Percentiles rank a stretch among this genome's conserved stretches.
phyloP scores from a whole-genome alignment of 1,140 invertebrate species.

The Drosophila carrolli region DNA sequence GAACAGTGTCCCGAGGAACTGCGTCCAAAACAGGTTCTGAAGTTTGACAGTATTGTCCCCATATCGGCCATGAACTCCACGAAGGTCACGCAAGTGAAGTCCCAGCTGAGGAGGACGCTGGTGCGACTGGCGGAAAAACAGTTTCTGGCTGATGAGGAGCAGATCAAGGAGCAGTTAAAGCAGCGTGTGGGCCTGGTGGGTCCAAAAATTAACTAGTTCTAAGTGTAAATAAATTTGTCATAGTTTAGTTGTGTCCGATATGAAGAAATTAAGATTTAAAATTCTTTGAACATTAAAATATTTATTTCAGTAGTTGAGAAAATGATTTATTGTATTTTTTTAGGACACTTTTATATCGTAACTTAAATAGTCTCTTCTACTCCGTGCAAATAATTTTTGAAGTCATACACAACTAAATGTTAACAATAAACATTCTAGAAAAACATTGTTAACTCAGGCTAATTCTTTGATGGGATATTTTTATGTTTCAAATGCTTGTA shows the following conservation, averaged over 20 bases:
- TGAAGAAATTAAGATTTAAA: not conserved
- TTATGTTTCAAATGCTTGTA: too few species aligned
- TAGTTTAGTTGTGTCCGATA: not conserved
- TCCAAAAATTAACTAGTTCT: constrained; percentile 65
- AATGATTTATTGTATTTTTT: too few species aligned
- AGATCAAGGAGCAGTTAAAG: constrained; percentile 55
- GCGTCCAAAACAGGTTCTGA: constrained; percentile 88
- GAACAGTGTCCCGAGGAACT: constrained; percentile 88
- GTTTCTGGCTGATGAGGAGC: constrained; percentile 39
- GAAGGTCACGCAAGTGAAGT: constrained; percentile 86
- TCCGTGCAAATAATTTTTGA: too few species aligned
- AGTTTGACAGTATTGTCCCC: constrained; percentile 90
- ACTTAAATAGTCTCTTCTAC: too few species aligned
- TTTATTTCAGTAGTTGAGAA: too few species aligned
- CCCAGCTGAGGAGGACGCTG: constrained; percentile 84
- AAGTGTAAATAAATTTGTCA: not conserved
- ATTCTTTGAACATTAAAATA: too few species aligned
- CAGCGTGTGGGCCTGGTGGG: constrained; percentile 62
- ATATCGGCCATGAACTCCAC: constrained; percentile 87
- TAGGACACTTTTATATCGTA: too few species aligned
- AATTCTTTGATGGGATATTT: too few species aligned
- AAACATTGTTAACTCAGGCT: too few species aligned
- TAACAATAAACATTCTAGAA: too few species aligned
- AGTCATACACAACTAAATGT: too few species aligned
- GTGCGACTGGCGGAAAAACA: constrained; percentile 58